Conservation (phyloP, 2,888 invertebrate genomes). For the Leucophora obtusa region DNA sequence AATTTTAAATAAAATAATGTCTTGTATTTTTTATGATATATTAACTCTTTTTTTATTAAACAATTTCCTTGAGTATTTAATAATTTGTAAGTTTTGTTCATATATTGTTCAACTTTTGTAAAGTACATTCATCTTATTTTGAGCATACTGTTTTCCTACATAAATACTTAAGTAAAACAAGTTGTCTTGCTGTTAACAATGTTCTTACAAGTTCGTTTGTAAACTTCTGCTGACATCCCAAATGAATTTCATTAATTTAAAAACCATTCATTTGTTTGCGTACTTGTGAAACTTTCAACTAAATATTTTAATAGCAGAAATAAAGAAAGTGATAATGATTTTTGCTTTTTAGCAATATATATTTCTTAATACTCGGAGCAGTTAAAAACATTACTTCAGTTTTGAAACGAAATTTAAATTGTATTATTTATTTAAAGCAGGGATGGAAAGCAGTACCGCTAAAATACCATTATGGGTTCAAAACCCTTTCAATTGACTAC, state of each 20-base stretch:
- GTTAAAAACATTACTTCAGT: no score
- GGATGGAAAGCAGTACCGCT: no score
- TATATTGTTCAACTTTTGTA: conserved; percentile 42
- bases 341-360: no score
- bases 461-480: no score
- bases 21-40: background rate
- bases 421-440: no score
- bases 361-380: no score
- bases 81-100: conserved; percentile 32
- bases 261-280: conserved; percentile 14
- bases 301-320: background rate
- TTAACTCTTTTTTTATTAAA: no score
- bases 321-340: conserved; percentile 11
- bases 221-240: conserved; percentile 31
- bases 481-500: no score
- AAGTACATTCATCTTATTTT: conserved; percentile 36
- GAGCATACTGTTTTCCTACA: conserved; percentile 9
- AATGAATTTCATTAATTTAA: conserved; percentile 16
- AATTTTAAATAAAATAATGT: conserved; percentile 13
- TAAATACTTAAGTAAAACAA: conserved; percentile 36
- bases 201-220: conserved; percentile 4
- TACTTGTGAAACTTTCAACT: background rate
- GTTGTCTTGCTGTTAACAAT: conserved; percentile 39
- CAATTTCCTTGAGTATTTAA: conserved; percentile 5
- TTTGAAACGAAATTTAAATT: no score